phyloP scores from a whole-genome alignment of 2,888 invertebrate genomes.

The Agriopis marginaria region DNA sequence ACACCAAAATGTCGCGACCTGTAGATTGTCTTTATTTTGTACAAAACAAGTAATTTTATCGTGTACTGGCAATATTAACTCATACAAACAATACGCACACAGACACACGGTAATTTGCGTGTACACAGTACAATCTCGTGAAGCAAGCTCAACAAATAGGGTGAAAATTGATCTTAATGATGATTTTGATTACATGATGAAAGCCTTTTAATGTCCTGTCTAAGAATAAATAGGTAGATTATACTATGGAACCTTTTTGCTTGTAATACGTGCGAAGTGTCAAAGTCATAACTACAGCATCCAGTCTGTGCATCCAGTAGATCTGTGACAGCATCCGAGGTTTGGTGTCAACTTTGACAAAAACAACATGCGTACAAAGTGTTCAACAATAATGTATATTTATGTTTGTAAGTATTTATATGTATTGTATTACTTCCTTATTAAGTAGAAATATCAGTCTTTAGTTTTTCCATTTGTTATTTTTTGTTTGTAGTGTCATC shows the following conservation, averaged over 20 bases:
- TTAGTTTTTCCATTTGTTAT: too few relatives aligned
- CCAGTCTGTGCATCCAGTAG: too few relatives aligned
- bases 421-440: too few relatives aligned
- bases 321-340: too few relatives aligned
- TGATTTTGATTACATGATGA: constrained; percentile 15
- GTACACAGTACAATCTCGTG: constrained; percentile 2
- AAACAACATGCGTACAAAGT: too few relatives aligned
- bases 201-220: constrained; percentile 1
- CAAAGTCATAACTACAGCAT: too few relatives aligned
- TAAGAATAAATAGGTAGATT: constrained; percentile 2
- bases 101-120: constrained; percentile 2
- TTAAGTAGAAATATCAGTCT: too few relatives aligned
- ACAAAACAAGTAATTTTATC: neutral
- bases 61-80: constrained; percentile 8
- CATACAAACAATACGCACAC: constrained; percentile 17
- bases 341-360: too few relatives aligned
- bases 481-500: too few relatives aligned
- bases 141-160: constrained; percentile 21
- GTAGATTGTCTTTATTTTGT: neutral
- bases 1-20: neutral
- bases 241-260: neutral
- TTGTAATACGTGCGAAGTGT: too few relatives aligned
- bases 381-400: too few relatives aligned
- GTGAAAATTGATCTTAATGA: constrained; percentile 31
- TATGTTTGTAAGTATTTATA: too few relatives aligned